Base-by-base conservation (phyloP, 2,797 vertebrate genomes). In the Erethizon dorsatum region DNA sequence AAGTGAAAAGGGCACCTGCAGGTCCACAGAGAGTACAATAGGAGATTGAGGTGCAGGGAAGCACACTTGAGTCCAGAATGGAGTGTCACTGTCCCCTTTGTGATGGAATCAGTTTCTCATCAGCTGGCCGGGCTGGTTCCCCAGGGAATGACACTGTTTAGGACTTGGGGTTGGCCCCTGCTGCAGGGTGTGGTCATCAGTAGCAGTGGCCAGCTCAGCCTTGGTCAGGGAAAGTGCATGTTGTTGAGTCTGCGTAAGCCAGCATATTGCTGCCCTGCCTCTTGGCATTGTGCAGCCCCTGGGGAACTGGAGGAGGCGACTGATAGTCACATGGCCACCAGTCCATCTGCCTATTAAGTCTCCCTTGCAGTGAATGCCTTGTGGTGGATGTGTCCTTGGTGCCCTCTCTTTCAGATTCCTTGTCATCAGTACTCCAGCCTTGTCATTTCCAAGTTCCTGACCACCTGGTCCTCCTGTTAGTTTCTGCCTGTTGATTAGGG, bases 231-330 rank as follows among this genome's bases (percentile, higher is more conserved):
- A 47, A 26, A 17, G 65, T 82, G 17, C 1, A 0, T 0, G 10
- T 47, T 37, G 56, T 75, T 6, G 41, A 80, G 75, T 61, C 33
- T 24, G 15, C 9, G 4, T n/a, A 28, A 47, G 50, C 59, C 52
- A 6, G 24, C 28, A n/a, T 50, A 22, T 33, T 65, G 85, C 45
- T 50, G 1, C 7, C 18, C 12, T 52, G n/a, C 41, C 8, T 20
- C 77, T 33, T 22, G n/a, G 41, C 52, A 6, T 24, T 31, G 56
- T 33, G 4, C 24, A 54, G 37, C 65, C 33, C 61, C 14, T 5
- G 24, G 6, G 54, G 9, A 4, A 33, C 52, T 26, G 15, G 37
- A 50, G n/a, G 3, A 79, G 98, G 0, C 98, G 87, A 98, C 99
- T 84, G 96, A 98, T 12, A 20, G 5, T 31, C 59, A 61, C 24